phyloP scores from a whole-genome alignment of 2,888 invertebrate species.

The Adineta ricciae region DNA sequence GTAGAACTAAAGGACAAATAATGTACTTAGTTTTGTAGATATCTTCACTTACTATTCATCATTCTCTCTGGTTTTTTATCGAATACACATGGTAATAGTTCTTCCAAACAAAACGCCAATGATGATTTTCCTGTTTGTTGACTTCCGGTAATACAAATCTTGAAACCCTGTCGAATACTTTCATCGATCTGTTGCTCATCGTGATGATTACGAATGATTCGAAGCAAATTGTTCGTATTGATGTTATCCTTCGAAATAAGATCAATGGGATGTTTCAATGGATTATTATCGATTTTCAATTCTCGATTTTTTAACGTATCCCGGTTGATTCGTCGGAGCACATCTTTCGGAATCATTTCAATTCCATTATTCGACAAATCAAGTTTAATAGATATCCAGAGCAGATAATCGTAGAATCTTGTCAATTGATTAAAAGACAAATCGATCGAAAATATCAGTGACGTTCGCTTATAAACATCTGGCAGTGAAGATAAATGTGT shows the following conservation, averaged over 20 bases:
- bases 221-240: neutral
- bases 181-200: neutral
- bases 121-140: neutral
- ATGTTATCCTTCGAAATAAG: neutral
- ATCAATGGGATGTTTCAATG: neutral
- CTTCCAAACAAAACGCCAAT: neutral
- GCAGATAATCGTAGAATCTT: slow-evolving; percentile 8
- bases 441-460: slow-evolving; percentile 5
- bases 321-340: neutral
- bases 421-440: slow-evolving; percentile 18
- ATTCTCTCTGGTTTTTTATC: neutral
- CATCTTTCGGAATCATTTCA: neutral
- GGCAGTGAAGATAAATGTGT: neutral
- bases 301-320: neutral
- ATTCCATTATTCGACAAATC: slow-evolving; percentile 7
- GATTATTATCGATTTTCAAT: neutral
- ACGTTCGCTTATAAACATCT: neutral
- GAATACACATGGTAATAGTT: neutral
- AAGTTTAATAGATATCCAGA: neutral
- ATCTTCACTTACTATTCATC: neutral
- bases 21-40: neutral
- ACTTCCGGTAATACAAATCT: neutral
- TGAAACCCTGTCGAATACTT: neutral
- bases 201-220: neutral
- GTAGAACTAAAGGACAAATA: neutral